Evolutionary conservation across 2,888 invertebrate genomes (phyloP).

Genomic region (Amphipyra berbera): DNA sequence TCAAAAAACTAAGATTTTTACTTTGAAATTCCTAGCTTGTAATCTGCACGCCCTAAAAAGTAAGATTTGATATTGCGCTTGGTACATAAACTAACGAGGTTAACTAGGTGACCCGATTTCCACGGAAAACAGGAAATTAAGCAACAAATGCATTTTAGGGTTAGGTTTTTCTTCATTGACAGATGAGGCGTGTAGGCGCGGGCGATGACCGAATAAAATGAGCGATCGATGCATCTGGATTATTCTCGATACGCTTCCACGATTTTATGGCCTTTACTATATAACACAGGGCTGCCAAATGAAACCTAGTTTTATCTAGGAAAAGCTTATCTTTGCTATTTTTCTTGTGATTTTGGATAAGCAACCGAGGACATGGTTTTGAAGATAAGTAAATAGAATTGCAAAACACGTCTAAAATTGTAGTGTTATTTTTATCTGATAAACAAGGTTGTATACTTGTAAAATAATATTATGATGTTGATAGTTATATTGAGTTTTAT

Average conservation of each 20-base stretch:
- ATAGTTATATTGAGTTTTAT: too few relatives aligned
- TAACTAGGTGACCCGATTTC: slow-evolving; percentile 1
- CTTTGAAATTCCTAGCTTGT: too few relatives aligned
- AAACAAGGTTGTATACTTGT: too few relatives aligned
- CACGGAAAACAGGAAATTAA: slow-evolving; percentile 5
- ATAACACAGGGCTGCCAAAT: slow-evolving; percentile 31
- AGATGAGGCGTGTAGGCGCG: slow-evolving; percentile 16
- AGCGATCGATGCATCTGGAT: slow-evolving; percentile 36
- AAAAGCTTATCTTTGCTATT: neutral
- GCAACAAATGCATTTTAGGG: slow-evolving; percentile 11
- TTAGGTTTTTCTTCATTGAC: slow-evolving; percentile 6
- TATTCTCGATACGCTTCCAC: slow-evolving; percentile 28
- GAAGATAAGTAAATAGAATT: too few relatives aligned
- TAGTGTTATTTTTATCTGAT: too few relatives aligned
- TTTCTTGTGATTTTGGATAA: slow-evolving; percentile 9
- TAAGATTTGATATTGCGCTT: neutral
- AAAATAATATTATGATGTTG: too few relatives aligned
- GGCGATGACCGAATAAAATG: slow-evolving; percentile 51
- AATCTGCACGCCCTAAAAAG: neutral
- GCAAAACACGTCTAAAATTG: too few relatives aligned
- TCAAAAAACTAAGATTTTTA: too few relatives aligned
- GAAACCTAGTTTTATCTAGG: neutral
- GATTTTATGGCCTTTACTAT: slow-evolving; percentile 23
- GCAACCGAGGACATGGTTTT: neutral
- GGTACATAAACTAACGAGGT: neutral